Percentiles rank a stretch among this genome's conserved stretches.
These are phyloP conservation scores for Hemibagrus wyckioides DNA, from an alignment of 2,113 vertebrate genomes.

Conservation along the genomic window DNA sequence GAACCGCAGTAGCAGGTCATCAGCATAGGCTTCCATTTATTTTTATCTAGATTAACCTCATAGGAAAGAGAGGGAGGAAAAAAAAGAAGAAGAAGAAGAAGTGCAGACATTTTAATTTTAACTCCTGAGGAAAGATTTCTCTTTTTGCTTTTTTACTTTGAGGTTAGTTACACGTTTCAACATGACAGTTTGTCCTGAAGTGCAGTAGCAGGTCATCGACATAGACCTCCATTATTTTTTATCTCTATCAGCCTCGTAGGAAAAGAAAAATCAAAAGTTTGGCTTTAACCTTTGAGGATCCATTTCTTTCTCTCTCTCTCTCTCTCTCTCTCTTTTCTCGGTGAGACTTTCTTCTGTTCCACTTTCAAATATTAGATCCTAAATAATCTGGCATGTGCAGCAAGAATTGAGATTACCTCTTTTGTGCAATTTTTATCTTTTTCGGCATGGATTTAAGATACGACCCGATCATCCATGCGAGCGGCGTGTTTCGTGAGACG, in stretches of 20 bases:
- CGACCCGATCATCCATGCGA: slow-evolving; percentile 72
- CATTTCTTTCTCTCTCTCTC: too few species aligned
- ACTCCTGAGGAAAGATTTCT: not conserved
- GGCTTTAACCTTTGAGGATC: not conserved
- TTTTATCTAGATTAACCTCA: not conserved
- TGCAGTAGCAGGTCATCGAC: not conserved
- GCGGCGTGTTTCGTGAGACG: slow-evolving; percentile 70
- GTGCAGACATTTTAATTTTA: not conserved
- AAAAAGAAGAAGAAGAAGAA: too few species aligned
- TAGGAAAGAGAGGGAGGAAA: not conserved
- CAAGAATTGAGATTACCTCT: slow-evolving; percentile 64
- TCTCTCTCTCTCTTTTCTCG: not conserved
- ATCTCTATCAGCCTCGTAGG: not conserved
- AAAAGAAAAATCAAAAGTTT: not conserved
- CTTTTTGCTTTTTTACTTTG: not conserved
- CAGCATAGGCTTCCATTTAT: not conserved
- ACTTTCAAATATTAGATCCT: slow-evolving; percentile 54
- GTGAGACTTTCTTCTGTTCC: slow-evolving; percentile 50
- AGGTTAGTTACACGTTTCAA: not conserved
- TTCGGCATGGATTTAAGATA: slow-evolving; percentile 69
- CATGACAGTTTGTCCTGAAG: not conserved
- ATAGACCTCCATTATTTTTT: not conserved
- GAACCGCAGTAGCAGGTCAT: not conserved
- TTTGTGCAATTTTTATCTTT: slow-evolving; percentile 65
- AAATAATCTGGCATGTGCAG: slow-evolving; percentile 71